Percentiles rank a stretch among this genome's conserved stretches.
Conservation (phyloP, 2,888 invertebrate genomes). For the Lithosia quadra region DNA sequence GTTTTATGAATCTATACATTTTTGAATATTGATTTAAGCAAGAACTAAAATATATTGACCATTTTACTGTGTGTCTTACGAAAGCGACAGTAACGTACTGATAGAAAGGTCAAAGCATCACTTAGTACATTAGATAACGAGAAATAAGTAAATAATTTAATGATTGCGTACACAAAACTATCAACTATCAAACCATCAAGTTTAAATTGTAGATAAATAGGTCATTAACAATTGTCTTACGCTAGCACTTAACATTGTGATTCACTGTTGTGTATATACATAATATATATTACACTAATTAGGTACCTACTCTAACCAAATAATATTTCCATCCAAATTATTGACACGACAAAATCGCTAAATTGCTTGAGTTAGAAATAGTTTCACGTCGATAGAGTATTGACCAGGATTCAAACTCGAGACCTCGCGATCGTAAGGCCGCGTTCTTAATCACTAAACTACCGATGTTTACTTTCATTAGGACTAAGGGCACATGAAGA, state of each 20-base stretch:
- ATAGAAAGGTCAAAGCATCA: constrained; percentile 77
- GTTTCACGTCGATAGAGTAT: too few species aligned
- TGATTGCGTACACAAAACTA: constrained; percentile 52
- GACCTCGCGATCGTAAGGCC: too few species aligned
- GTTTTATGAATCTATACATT: constrained; percentile 70
- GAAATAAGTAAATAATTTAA: constrained; percentile 65
- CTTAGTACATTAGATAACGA: constrained; percentile 55
- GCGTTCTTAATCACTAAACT: too few species aligned
- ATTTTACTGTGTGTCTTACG: constrained; percentile 64
- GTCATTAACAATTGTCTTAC: constrained; percentile 25
- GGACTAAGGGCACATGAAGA: too few species aligned
- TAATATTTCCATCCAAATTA: too few species aligned
- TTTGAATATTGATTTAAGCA: constrained; percentile 45
- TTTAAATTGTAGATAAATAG: constrained; percentile 25
- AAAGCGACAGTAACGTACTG: constrained; percentile 69
- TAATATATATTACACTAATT: too few species aligned
- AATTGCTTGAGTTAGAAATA: too few species aligned
- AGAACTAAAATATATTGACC: constrained; percentile 50
- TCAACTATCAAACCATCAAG: constrained; percentile 21
- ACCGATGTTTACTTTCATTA: too few species aligned
- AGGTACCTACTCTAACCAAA: too few species aligned
- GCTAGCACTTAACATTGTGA: not conserved
- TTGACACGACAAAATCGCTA: too few species aligned
- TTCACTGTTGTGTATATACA: not conserved
- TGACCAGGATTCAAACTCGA: too few species aligned